Base-by-base conservation (phyloP, 2,113 vertebrate species). In the Amazona vittata region DNA sequence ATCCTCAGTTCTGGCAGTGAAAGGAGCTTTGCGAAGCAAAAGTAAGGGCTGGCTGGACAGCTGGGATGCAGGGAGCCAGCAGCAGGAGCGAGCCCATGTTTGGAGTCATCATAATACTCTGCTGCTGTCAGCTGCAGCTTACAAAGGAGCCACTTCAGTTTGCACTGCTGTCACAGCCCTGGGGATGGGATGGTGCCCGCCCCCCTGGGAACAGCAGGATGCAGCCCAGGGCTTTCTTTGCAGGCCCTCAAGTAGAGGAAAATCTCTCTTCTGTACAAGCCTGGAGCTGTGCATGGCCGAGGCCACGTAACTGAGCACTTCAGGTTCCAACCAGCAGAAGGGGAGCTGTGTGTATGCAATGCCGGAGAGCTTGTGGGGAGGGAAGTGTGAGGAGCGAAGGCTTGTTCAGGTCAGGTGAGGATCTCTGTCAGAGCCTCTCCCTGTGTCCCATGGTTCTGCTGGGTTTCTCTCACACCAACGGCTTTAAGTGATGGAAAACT, bases 51-150 rank as follows among this genome's bases (percentile, higher is more conserved):
- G 50, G 28, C 20, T 39, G 65, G 62, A 63, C 49, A 88, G 68
- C 18, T 19, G 76, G 79, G 73, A 9, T 75, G 55, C 73, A 91
- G 33, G 43, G 43, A 96, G 64, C 55, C 83, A 89, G 80, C 53
- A 67, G 22, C 35, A 33, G 63, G 55, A 57, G 31, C 2, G 37
- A 90, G 68, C 64, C 69, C 64, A 25, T 4, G 39, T 15, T 10
- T 60, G 86, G 43, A 74, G 65, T 41, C 20, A 18, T 2, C 57
- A 16, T 7, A 80, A 25, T 3, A 3, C 21, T 67, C 33, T 2
- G n/a, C 80, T 63, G 67, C 80, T 70, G 25, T 22, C 93, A 53
- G 83, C 73, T 49, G 76, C 46, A 67, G 39, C 49, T 62, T 9
- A 15, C 76, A 70, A 37, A 57, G 49, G 69, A 62, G 2, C 46